Base-by-base conservation (phyloP, 1,140 invertebrate species). In the Popillia japonica region DNA sequence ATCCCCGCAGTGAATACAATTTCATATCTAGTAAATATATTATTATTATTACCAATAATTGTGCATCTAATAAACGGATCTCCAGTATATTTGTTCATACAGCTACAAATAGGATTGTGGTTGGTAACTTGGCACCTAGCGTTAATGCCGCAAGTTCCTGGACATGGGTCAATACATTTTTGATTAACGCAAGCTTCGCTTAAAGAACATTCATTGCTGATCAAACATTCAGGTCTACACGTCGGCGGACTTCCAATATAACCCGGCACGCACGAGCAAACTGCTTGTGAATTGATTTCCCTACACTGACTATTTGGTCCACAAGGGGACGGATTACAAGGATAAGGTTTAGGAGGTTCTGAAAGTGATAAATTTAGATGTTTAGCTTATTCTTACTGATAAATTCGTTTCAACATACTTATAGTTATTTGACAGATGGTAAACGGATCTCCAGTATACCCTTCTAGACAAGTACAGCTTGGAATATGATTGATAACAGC, bases 401-500 rank as follows among this genome's bases (percentile, higher is more conserved):
- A 34, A 55, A 20, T 11, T 14, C 20, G 22, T 2, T 8, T 74
- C 11, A 14, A 41, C 41, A 23, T 72, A 79, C 78, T 27, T 72
- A 14, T 11, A 48, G n/a, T 72, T 14, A 8, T 6, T 10, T 83
- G 85, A 82, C 93, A 94, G 75, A 89, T 86, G 75, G 90, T 86
- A 80, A 93, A 93, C 22, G 94, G 92, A 85, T 93, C 93, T 75
- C 94, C 94, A 6, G 89, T 90, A 83, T 89, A 94, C 78, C 90
- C 92, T 40, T 86, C 85, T 42, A 91, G 88, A 83, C 93, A 95
- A 72, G 88, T 90, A 82, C 94, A 96, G 77, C 93, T 90, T n/a
- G 94, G 92, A 79, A 93, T 89, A 85, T 95, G 94, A 86, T 93
- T 94, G 6, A 93, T 86, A 0, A 94, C 93, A 80, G 89, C 89